Conservation (phyloP, 1,140 invertebrate genomes). For the Procambarus virginalis region DNA sequence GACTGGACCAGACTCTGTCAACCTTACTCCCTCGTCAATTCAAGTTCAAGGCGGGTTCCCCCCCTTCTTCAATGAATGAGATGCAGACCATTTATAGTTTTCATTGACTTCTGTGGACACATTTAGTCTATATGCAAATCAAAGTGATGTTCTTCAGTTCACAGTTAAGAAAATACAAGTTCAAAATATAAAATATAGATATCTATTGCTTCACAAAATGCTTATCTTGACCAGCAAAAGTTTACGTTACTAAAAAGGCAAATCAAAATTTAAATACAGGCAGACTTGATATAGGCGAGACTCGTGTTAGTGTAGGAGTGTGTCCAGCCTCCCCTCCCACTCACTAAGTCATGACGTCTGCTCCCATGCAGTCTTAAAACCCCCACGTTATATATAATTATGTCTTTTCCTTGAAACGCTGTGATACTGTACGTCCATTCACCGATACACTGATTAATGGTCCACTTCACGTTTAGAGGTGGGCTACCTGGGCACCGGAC, state of each 20-base stretch:
- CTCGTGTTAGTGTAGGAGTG: too few species aligned
- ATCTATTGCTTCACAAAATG: too few species aligned
- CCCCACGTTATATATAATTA: not conserved
- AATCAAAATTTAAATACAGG: not conserved
- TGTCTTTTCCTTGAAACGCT: not conserved
- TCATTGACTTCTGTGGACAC: not conserved
- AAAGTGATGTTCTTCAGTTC: not conserved
- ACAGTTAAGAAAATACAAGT: too few species aligned
- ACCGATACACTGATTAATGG: not conserved
- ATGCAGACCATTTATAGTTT: not conserved
- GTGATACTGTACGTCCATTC: not conserved
- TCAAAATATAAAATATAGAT: not conserved
- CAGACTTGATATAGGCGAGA: not conserved
- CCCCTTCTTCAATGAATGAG: too few species aligned
- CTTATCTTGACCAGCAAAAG: too few species aligned
- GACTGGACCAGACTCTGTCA: not conserved
- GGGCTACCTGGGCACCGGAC: not conserved
- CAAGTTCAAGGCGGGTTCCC: not conserved
- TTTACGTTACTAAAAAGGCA: too few species aligned
- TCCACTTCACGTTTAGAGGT: slow-evolving; percentile 8
- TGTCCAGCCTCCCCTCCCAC: not conserved
- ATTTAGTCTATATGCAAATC: not conserved
- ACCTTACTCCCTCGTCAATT: not conserved
- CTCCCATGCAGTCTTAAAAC: not conserved
- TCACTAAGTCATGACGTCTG: not conserved